These are phyloP conservation scores for Drosophila merina DNA, from an alignment of 2,888 invertebrate species.

Conservation along the genomic window DNA sequence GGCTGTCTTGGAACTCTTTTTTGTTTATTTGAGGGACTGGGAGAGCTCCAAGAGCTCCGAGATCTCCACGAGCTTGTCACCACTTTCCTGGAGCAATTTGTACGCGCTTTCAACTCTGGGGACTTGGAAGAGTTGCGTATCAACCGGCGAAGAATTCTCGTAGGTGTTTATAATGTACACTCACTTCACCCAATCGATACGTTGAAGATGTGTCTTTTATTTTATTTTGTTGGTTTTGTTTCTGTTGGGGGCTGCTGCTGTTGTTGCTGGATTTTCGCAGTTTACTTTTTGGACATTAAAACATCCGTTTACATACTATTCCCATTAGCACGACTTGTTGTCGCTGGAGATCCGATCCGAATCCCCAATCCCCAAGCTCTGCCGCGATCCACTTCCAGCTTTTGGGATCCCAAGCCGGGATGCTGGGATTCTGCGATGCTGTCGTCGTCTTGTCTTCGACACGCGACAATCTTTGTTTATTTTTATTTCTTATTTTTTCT, in stretches of 20 bases:
- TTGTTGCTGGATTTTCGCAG: conserved; percentile 69
- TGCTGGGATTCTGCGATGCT: conserved; percentile 19
- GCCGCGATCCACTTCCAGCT: conserved; percentile 30
- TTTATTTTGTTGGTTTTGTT: conserved; percentile 26
- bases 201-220: conserved; percentile 39
- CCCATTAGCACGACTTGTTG: conserved; percentile 77
- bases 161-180: conserved; percentile 79
- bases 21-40: conserved; percentile 33
- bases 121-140: conserved; percentile 65
- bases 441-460: conserved; percentile 67
- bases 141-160: conserved; percentile 61
- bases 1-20: conserved; percentile 3
- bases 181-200: conserved; percentile 69
- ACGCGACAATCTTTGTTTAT: conserved; percentile 72
- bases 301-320: conserved; percentile 82
- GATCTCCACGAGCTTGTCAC: conserved; percentile 70
- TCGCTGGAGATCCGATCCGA: conserved; percentile 45
- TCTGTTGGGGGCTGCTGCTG: conserved; percentile 35
- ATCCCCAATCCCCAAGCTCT: too few relatives aligned
- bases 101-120: conserved; percentile 68
- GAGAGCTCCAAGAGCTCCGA: conserved; percentile 22
- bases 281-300: conserved; percentile 81
- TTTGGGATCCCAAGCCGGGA: background rate
- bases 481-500: background rate
- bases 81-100: conserved; percentile 80